Evolutionary conservation across 2,797 vertebrate genomes (phyloP), one percentile per base, ranked within the genome.

Genomic region (Protosalanx chinensis): DNA sequence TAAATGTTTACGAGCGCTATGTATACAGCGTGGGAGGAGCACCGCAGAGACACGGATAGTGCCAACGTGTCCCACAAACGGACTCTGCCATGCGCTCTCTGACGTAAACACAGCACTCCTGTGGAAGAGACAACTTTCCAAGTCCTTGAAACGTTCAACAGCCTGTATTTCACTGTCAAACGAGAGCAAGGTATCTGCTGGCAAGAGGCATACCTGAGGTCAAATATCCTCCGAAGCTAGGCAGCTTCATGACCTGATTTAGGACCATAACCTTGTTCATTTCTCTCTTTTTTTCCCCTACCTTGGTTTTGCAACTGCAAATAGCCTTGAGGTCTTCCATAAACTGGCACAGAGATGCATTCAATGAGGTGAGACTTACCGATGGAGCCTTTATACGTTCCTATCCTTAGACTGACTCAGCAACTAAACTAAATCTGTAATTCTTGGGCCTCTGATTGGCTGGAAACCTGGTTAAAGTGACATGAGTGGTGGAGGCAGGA

Each of bases 101-200:
- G 59, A 60, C 20, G 59, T 60, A 27, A 60, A 20, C 23, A 13
- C 27, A 27, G 27, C 58, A 20, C 27, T 27, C 27, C 13, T 4
- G 20, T 23, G 8, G 18, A 59, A 20, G 58, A 59, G n/a, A 13
- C 18, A 27, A 20, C 58, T 20, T 23, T 59, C 23, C 58, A 59
- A 41, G 58, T 29, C n/a, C 78, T 81, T 90, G 76, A 88, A 89
- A 88, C 81, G 85, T 88, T 86, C 86, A 86, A 89, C 67, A 78
- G 83, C 71, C 80, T 0, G 58, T 77, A 80, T 83, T 86, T 88
- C 84, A 82, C 74, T 79, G 86, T 81, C 80, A 81, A 78, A 76
- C 0, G 74, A 87, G 84, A 84, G 71, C 51, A 37, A 60, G 84
- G 84, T 90, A 82, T 89, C 86, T 81, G 78, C 78, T 86, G 72